Evolutionary conservation across 2,888 invertebrate genomes (phyloP).

Genomic region (Crepidodera aurea): DNA sequence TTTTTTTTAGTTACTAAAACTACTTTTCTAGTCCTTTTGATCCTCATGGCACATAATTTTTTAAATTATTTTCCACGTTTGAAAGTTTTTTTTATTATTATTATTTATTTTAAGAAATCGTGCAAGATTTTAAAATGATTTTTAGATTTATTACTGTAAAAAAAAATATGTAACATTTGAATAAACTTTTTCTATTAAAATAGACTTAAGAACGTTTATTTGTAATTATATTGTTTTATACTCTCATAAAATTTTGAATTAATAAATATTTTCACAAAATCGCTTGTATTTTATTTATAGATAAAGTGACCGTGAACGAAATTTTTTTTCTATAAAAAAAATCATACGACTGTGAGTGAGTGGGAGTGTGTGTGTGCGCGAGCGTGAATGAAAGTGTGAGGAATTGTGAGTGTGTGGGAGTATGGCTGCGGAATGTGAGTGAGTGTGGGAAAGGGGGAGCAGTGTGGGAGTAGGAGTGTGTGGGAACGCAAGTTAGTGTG

Average conservation of each 20-base stretch:
- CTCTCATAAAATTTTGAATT: conserved; percentile 49
- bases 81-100: conserved; percentile 29
- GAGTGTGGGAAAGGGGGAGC: no score
- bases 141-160: conserved; percentile 8
- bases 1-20: conserved; percentile 44
- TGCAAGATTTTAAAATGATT: not conserved
- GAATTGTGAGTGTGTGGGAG: no score
- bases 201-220: conserved; percentile 39
- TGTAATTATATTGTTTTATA: conserved; percentile 48
- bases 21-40: conserved; percentile 51
- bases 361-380: no score
- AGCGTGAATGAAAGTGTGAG: no score
- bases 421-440: no score
- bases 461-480: no score
- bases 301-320: no score
- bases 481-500: no score
- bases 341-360: no score
- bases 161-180: conserved; percentile 19
- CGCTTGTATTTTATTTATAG: not conserved
- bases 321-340: no score
- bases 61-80: conserved; percentile 37
- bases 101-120: conserved; percentile 1
- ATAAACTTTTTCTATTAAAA: conserved; percentile 44
- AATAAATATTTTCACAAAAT: conserved; percentile 47
- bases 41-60: conserved; percentile 47